Base-by-base conservation (phyloP, 2,888 invertebrate genomes). In the Dascillus cervinus region DNA sequence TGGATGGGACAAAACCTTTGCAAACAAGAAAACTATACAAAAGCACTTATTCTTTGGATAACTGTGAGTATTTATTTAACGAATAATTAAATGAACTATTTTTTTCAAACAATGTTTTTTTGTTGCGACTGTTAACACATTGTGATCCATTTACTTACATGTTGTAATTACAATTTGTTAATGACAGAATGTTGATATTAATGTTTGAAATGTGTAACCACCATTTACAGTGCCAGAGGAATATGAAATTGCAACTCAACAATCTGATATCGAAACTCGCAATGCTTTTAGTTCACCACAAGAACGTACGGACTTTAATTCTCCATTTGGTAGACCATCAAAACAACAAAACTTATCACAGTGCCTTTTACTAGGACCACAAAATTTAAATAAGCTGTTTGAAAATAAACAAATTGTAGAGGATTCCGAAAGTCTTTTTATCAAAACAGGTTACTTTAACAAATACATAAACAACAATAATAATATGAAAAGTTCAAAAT, bases 171-270 rank as follows among this genome's bases (percentile, higher is more conserved):
- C n/a, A n/a, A 35, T 19, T 24, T 9, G n/a, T n/a, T n/a, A n/a
- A n/a, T n/a, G n/a, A n/a, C 21, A 22, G 12, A 23, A 21, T 29
- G 9, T 30, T 9, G 13, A 11, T 22, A 14, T 13, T 12, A 6
- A 4, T 22, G n/a, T n/a, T n/a, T n/a, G n/a, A n/a, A n/a, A n/a
- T n/a, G n/a, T n/a, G n/a, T n/a, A n/a, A n/a, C n/a, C n/a, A n/a
- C 14, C 8, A 35, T 37, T 56, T 56, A 27, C 43, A 70, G 70
- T 70, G 26, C 69, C 69, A 3, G 71, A 71, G 50, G 70, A 70
- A 52, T 47, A 52, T 14, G 70, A 69, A 49, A 50, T 40, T 12
- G 19, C 34, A 5, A 36, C 43, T 4, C 32, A 39, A 15, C 28
- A 34, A 20, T 9, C 31, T 24, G 44, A 32, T n/a, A 31, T 34